These are phyloP conservation scores for Drosophila busckii DNA, from an alignment of 1,140 invertebrate species.

Conservation along the genomic window DNA sequence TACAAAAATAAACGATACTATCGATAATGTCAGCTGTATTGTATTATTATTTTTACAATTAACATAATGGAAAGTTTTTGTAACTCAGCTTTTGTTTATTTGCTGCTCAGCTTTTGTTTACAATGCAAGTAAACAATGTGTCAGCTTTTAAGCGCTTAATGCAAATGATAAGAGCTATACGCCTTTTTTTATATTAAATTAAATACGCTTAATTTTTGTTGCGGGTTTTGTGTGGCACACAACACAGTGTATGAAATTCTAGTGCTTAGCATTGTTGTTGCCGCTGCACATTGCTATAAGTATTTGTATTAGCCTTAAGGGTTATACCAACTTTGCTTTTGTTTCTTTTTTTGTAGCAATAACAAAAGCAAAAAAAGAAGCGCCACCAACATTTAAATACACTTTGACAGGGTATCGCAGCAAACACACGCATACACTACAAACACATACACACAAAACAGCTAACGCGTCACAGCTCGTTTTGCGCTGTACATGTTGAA, in stretches of 20 bases:
- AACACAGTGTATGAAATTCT: constrained; percentile 21
- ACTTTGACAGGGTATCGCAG: too few species aligned
- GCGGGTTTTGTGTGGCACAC: constrained; percentile 9
- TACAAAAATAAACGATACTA: too few species aligned
- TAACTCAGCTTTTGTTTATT: too few species aligned
- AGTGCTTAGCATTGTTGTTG: constrained; percentile 22
- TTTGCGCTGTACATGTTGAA: constrained; percentile 62
- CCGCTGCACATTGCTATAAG: constrained; percentile 6
- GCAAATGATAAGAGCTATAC: too few species aligned
- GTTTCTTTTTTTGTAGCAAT: too few species aligned
- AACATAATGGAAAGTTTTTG: too few species aligned
- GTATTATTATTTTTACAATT: too few species aligned
- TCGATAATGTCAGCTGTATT: too few species aligned
- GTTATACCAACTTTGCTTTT: constrained; percentile 34
- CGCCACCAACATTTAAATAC: background rate
- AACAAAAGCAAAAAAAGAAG: constrained; percentile 6
- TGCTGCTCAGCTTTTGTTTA: too few species aligned
- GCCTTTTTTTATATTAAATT: too few species aligned
- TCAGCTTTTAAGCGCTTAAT: too few species aligned
- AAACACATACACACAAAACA: background rate
- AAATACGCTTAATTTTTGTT: constrained; percentile 23
- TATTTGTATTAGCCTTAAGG: constrained; percentile 36
- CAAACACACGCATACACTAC: background rate
- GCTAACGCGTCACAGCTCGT: constrained; percentile 6
- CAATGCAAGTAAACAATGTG: too few species aligned